These are phyloP conservation scores for Drosophila birchii DNA, from an alignment of 2,888 invertebrate genomes.

Conservation along the genomic window DNA sequence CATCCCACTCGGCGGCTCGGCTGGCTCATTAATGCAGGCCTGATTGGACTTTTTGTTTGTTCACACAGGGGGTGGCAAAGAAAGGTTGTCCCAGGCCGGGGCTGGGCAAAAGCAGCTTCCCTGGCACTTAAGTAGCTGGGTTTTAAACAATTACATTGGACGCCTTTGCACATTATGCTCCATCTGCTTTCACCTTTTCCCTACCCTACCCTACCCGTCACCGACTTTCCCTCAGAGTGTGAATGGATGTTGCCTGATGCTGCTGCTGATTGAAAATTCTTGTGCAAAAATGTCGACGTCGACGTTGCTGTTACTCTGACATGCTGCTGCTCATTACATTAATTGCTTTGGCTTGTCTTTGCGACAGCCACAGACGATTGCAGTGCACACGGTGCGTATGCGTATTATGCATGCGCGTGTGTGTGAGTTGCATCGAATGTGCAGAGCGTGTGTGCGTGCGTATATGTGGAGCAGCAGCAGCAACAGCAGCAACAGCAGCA, in stretches of 20 bases:
- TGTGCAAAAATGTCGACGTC: constrained; percentile 80
- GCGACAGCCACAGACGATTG: constrained; percentile 52
- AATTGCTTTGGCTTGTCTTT: constrained; percentile 79
- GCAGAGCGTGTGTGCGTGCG: constrained; percentile 6
- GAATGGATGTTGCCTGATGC: constrained; percentile 56
- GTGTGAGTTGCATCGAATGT: constrained; percentile 12
- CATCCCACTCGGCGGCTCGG: background rate
- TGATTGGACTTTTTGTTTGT: constrained; percentile 78
- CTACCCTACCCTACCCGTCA: background rate
- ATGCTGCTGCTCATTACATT: constrained; percentile 79
- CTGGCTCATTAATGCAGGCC: constrained; percentile 73
- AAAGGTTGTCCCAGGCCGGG: background rate
- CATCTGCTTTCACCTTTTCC: constrained; percentile 19
- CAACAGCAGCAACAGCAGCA: constrained; percentile 21
- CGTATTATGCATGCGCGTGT: constrained; percentile 74
- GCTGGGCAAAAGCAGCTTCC: constrained; percentile 3
- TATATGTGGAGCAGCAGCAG: constrained; percentile 20
- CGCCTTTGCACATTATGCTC: constrained; percentile 73
- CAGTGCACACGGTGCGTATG: constrained; percentile 67
- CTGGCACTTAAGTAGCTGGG: constrained; percentile 74
- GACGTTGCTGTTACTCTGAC: constrained; percentile 65
- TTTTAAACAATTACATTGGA: constrained; percentile 76
- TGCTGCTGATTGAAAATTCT: constrained; percentile 73
- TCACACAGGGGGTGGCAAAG: constrained; percentile 18
- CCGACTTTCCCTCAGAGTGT: constrained; percentile 12